Percentiles rank a stretch among this genome's conserved stretches.
Conservation (phyloP, 1,140 invertebrate genomes). For the Sycobia sp. region DNA sequence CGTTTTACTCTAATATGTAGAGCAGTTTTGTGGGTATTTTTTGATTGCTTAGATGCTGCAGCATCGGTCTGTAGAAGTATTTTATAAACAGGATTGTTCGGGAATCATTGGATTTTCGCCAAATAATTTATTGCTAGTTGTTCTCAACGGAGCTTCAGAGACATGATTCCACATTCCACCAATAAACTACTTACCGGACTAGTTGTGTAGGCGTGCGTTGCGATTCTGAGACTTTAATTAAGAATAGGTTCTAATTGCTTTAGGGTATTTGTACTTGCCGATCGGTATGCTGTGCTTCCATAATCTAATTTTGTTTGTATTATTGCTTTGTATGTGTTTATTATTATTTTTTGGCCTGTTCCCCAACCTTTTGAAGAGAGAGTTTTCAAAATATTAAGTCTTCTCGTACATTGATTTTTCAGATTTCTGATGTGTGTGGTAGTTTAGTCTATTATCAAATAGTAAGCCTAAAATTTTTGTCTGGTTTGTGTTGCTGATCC, state of each 20-base stretch:
- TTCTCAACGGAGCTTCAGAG: background rate
- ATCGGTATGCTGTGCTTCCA: background rate
- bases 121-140: background rate
- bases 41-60: too few relatives aligned
- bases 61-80: too few relatives aligned
- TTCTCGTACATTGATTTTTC: background rate
- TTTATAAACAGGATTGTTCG: too few relatives aligned
- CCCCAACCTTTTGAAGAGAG: constrained; percentile 3
- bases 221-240: background rate
- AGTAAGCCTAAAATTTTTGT: background rate
- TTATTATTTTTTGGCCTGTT: background rate
- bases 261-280: background rate
- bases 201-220: background rate
- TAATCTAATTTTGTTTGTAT: constrained; percentile 7
- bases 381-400: background rate
- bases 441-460: background rate
- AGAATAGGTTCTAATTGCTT: background rate
- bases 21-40: too few relatives aligned
- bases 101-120: background rate
- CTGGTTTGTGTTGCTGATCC: background rate
- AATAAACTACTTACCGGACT: constrained; percentile 8
- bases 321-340: constrained; percentile 19
- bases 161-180: background rate
- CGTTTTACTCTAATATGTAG: too few relatives aligned
- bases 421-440: background rate